Evolutionary conservation across 2,888 invertebrate genomes (phyloP).

Genomic region (Netelia fuscicornis): DNA sequence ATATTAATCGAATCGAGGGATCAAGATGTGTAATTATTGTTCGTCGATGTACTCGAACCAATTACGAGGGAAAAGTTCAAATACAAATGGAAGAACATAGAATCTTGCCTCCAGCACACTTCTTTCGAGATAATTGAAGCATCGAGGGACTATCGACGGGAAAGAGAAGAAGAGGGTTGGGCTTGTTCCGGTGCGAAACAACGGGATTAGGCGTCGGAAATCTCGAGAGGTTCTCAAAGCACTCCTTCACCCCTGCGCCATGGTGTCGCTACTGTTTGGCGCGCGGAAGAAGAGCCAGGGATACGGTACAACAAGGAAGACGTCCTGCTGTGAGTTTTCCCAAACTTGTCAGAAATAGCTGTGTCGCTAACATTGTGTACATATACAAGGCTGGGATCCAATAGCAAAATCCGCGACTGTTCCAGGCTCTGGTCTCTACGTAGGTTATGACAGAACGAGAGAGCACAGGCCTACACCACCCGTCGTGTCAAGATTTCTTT

Average conservation of each 20-base stretch:
- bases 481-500: constrained; percentile 61
- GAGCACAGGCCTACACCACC: constrained; percentile 58
- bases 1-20: neutral
- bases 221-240: constrained; percentile 72
- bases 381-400: constrained; percentile 34
- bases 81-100: neutral
- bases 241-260: constrained; percentile 32
- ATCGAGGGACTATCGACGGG: neutral
- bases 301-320: constrained; percentile 53
- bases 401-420: constrained; percentile 60
- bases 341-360: constrained; percentile 76
- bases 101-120: neutral
- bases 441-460: constrained; percentile 28
- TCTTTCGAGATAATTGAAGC: constrained; percentile 7
- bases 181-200: constrained; percentile 68
- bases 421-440: constrained; percentile 3
- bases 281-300: constrained; percentile 41
- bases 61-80: neutral
- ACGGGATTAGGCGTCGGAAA: constrained; percentile 75
- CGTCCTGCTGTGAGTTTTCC: constrained; percentile 82
- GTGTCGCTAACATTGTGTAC: constrained; percentile 7
- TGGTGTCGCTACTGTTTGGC: constrained; percentile 20
- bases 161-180: constrained; percentile 20
- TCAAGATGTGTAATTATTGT: neutral
- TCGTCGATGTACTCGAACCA: too few relatives aligned